These are phyloP conservation scores for Antennarius maculatus DNA, from an alignment of 2,797 vertebrate species.

Conservation along the genomic window DNA sequence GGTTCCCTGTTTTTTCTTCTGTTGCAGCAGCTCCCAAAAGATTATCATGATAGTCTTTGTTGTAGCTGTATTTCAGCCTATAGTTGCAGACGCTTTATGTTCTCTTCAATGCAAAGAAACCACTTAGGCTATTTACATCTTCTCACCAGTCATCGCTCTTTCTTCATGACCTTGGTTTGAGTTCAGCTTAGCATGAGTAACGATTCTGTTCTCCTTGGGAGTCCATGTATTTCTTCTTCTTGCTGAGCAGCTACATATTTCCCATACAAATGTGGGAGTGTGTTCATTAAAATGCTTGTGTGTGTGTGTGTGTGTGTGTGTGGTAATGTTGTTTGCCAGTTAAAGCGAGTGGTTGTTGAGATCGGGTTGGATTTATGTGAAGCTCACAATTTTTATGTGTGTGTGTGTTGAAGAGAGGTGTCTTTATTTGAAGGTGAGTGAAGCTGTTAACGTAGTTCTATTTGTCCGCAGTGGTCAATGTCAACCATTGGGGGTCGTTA, in stretches of 20 bases:
- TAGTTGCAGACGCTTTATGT: slow-evolving; percentile 43
- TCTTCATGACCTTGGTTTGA: slow-evolving; percentile 32
- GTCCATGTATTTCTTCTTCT: slow-evolving; percentile 6
- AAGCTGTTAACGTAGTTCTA: slow-evolving; percentile 40
- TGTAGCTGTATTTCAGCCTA: slow-evolving; percentile 42
- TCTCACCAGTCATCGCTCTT: slow-evolving; percentile 24
- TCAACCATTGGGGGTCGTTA: slow-evolving; percentile 41
- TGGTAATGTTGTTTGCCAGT: slow-evolving; percentile 28
- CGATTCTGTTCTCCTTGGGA: slow-evolving; percentile 23
- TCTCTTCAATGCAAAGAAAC: slow-evolving; percentile 48
- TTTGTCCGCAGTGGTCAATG: slow-evolving; percentile 55
- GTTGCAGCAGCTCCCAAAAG: neutral
- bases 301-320: slow-evolving; percentile 1
- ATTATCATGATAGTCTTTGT: slow-evolving; percentile 31
- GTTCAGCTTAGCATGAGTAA: slow-evolving; percentile 36
- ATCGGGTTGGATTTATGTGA: slow-evolving; percentile 35
- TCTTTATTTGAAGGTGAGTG: slow-evolving; percentile 54
- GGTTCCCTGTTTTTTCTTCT: neutral
- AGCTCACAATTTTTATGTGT: slow-evolving; percentile 26
- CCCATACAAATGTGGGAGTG: no score
- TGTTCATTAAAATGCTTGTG: neutral
- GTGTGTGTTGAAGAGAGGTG: slow-evolving; percentile 27
- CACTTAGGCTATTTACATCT: slow-evolving; percentile 40
- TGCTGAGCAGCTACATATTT: neutral
- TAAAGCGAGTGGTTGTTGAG: slow-evolving; percentile 32